phyloP scores from a whole-genome alignment of 2,113 vertebrate species.

The Eptesicus fuscus region DNA sequence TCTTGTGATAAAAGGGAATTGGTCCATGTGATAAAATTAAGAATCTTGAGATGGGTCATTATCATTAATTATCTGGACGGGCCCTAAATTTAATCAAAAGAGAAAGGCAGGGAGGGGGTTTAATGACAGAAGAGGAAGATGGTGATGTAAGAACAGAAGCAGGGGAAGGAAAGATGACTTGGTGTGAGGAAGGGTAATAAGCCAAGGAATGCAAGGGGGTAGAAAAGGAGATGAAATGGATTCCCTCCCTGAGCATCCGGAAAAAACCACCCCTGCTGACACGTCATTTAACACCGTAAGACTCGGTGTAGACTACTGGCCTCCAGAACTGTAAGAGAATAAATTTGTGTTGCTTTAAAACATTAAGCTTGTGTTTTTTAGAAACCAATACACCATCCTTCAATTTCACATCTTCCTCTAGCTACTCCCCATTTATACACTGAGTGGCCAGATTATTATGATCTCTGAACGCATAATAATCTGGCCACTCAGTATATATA shows the following conservation, averaged over 20 bases:
- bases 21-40: background rate
- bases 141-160: background rate
- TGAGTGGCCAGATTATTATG: too few species aligned
- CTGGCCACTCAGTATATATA: too few species aligned
- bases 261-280: background rate
- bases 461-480: too few species aligned
- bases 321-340: background rate
- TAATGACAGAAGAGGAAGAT: background rate
- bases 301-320: background rate
- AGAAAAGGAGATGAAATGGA: background rate
- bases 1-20: background rate
- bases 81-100: background rate
- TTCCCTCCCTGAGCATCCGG: background rate
- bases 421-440: background rate
- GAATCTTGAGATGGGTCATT: background rate
- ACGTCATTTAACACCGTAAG: background rate
- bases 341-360: background rate
- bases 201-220: background rate
- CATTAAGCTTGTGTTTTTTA: background rate
- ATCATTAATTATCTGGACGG: background rate
- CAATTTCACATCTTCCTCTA: background rate
- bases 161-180: background rate
- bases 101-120: background rate
- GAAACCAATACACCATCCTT: background rate
- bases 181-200: background rate